Conservation (phyloP, 2,888 invertebrate species). For the Dryadula phaetusa region DNA sequence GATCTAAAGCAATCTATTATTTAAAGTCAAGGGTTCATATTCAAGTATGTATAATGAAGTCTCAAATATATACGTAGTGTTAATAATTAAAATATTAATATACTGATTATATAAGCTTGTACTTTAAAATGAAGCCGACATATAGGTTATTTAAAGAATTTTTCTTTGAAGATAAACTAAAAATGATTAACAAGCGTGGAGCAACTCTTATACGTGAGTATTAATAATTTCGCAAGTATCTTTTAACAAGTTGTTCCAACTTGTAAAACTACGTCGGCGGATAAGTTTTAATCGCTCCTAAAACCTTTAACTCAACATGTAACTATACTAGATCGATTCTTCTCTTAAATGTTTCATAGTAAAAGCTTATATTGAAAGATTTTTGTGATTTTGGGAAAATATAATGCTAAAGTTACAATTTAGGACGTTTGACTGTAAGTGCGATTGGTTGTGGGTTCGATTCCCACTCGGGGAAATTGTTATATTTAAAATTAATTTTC, state of each 20-base stretch:
- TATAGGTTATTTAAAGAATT: neutral
- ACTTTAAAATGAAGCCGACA: neutral
- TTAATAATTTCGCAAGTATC: constrained; percentile 32
- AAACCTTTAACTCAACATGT: constrained; percentile 29
- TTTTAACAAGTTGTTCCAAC: constrained; percentile 30
- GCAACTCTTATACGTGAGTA: constrained; percentile 24
- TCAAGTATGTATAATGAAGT: neutral
- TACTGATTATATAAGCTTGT: neutral
- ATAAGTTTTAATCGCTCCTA: constrained; percentile 31
- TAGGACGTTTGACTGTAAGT: no score
- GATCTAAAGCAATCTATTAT: no score
- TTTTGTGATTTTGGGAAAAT: neutral
- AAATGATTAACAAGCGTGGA: constrained; percentile 17
- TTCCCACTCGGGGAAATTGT: no score
- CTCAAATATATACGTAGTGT: neutral
- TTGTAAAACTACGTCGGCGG: constrained; percentile 21
- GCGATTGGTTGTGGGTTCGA: no score
- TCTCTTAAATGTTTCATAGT: neutral
- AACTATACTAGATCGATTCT: constrained; percentile 18
- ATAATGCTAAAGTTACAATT: no score
- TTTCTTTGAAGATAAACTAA: constrained; percentile 1
- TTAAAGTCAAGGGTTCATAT: no score
- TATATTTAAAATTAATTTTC: no score
- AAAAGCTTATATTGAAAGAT: neutral
- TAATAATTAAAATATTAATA: neutral